Conservation (phyloP, 2,797 vertebrate species). For the Microcaecilia unicolor region DNA sequence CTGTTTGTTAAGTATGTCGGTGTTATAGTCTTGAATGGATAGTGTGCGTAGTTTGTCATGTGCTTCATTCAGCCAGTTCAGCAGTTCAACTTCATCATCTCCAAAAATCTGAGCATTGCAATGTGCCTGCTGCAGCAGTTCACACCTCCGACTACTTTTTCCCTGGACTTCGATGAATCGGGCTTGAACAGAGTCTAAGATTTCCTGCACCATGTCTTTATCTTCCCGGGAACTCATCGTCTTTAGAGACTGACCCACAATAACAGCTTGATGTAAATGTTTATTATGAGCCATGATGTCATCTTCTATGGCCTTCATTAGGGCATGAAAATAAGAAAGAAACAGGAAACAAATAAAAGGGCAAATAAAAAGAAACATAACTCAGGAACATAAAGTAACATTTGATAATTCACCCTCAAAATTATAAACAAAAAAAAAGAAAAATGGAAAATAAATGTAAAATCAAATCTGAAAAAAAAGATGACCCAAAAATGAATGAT, state of each 20-base stretch:
- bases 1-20: conserved; percentile 74
- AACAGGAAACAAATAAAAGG: conserved; percentile 33
- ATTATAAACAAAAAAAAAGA: conserved; percentile 2
- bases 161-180: conserved; percentile 87
- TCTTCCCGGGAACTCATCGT: conserved; percentile 84
- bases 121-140: conserved; percentile 84
- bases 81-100: conserved; percentile 89
- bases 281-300: conserved; percentile 81
- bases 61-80: conserved; percentile 92
- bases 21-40: conserved; percentile 71
- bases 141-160: conserved; percentile 75
- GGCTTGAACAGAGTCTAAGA: conserved; percentile 77
- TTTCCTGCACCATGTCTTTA: conserved; percentile 86
- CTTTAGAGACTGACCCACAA: conserved; percentile 83
- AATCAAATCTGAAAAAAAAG: conserved; percentile 25
- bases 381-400: conserved; percentile 26
- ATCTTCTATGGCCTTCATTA: conserved; percentile 81
- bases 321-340: conserved; percentile 38
- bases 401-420: conserved; percentile 3
- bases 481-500: conserved; percentile 10
- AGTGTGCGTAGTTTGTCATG: conserved; percentile 72
- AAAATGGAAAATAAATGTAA: conserved; percentile 35
- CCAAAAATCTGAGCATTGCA: conserved; percentile 93
- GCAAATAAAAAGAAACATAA: conserved; percentile 42
- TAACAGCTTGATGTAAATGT: conserved; percentile 82